phyloP scores from a whole-genome alignment of 1,140 invertebrate genomes.

The Nylanderia fulva region DNA sequence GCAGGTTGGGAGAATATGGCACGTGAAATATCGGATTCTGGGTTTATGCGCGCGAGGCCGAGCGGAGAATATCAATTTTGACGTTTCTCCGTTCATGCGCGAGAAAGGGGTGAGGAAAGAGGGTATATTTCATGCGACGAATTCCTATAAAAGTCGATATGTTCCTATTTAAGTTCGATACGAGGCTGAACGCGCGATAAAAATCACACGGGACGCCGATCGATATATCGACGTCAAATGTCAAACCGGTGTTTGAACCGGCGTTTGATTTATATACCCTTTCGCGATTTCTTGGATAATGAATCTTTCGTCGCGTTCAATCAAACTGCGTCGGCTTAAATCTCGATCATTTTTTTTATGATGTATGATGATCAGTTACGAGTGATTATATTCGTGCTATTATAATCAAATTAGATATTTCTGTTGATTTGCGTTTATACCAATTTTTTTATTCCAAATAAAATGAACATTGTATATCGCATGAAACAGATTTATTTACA shows the following conservation, averaged over 20 bases:
- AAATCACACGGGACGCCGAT: conserved; percentile 81
- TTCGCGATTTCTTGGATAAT: conserved; percentile 8
- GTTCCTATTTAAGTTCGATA: conserved; percentile 83
- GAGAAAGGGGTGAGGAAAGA: background rate
- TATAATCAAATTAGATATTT: too few species aligned
- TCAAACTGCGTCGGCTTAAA: background rate
- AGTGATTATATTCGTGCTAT: background rate
- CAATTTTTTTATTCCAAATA: background rate
- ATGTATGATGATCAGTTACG: background rate
- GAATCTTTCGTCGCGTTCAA: background rate
- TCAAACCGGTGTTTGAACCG: conserved; percentile 24
- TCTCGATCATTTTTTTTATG: background rate
- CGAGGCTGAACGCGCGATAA: conserved; percentile 78
- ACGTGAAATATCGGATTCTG: conserved; percentile 82
- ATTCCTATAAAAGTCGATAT: conserved; percentile 81
- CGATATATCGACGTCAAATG: conserved; percentile 78
- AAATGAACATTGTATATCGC: background rate
- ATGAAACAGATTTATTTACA: background rate
- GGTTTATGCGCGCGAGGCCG: conserved; percentile 79
- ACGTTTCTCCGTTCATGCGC: conserved; percentile 76
- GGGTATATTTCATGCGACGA: conserved; percentile 37
- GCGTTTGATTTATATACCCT: conserved; percentile 34
- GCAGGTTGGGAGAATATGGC: conserved; percentile 67
- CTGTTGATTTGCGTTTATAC: background rate
- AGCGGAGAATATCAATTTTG: conserved; percentile 85